Percentiles rank a stretch among this genome's conserved stretches.
Evolutionary conservation across 2,888 invertebrate species (phyloP).

Genomic region (Melinopterus prodromus): DNA sequence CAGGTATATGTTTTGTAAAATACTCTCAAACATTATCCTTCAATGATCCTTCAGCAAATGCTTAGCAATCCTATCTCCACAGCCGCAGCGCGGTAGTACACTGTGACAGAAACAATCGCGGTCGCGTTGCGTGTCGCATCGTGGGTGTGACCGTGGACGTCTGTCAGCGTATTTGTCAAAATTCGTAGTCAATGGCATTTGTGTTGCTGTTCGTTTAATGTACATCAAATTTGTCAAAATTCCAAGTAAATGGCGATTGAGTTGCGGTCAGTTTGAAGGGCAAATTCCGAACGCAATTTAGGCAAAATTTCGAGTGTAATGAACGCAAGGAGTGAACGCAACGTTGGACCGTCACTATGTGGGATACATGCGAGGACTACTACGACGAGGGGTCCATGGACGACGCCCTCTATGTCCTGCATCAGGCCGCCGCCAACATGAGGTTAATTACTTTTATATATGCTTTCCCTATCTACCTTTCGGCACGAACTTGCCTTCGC

Average conservation of each 20-base stretch:
- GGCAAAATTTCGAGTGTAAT: constrained; percentile 39
- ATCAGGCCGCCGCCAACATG: constrained; percentile 47
- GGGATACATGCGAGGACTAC: constrained; percentile 37
- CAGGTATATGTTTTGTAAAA: too few relatives aligned
- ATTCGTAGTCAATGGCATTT: constrained; percentile 26
- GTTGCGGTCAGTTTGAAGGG: constrained; percentile 31
- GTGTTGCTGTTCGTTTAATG: constrained; percentile 23
- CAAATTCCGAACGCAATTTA: constrained; percentile 25
- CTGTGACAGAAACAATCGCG: constrained; percentile 14
- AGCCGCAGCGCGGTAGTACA: neutral
- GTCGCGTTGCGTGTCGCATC: neutral
- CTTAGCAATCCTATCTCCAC: neutral
- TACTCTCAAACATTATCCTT: too few relatives aligned
- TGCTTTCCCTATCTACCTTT: neutral
- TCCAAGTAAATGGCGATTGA: constrained; percentile 34
- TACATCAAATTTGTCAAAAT: constrained; percentile 37
- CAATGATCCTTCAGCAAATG: too few relatives aligned
- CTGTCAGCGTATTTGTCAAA: constrained; percentile 29
- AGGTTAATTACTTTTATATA: constrained; percentile 45
- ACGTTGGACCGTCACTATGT: constrained; percentile 27
- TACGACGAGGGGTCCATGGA: constrained; percentile 36
- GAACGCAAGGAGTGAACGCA: constrained; percentile 27
- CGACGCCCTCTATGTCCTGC: constrained; percentile 40
- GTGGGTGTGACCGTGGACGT: constrained; percentile 9
- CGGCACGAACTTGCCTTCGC: neutral